Evolutionary conservation across 2,888 invertebrate species (phyloP), one percentile per base, ranked within the genome.

Genomic region (Trachelus tabidus): DNA sequence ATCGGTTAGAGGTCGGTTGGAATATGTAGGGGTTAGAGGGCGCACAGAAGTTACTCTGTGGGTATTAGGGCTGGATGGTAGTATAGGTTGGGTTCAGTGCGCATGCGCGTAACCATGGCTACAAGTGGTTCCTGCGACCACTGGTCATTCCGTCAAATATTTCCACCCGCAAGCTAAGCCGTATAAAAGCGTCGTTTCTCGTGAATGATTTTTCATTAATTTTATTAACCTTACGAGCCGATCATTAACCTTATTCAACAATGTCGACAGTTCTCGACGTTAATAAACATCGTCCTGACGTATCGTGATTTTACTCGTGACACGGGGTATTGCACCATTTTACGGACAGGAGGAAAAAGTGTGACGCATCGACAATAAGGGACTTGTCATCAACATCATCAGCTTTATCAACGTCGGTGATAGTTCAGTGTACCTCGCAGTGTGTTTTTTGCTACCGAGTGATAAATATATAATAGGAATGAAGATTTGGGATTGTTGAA

Each of bases 41-140:
- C n/a, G 9, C 23, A 23, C 9, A 9, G 56, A 56, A 56, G 23
- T 56, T 56, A 23, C 9, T 6, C 6, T 56, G 23, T 56, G 9
- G 6, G 56, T 23, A 56, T 56, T 23, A 6, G 9, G 56, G 56
- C 9, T 56, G 23, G 23, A 9, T 23, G 23, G 23, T 2, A 9
- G 56, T 56, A 56, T 56, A 56, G 9, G 56, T 56, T 56, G 1
- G 56, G 56, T 56, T 23, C 2, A 56, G 23, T 56, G 56, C 85
- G 84, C 85, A 75, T 75, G 75, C 82, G 80, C 85, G 85, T 85
- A 80, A 77, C 84, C 81, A 82, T 84, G 82, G 79, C 80, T 37
- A 83, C 82, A 79, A 82, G 80, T 78, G 79, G 78, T 79, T 78
- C 68, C 40, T 73, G 79, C 80, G 37, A 74, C 75, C 75, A 34